These are phyloP conservation scores for Austrolebias charrua DNA, from an alignment of 2,797 vertebrate species.

Conservation along the genomic window DNA sequence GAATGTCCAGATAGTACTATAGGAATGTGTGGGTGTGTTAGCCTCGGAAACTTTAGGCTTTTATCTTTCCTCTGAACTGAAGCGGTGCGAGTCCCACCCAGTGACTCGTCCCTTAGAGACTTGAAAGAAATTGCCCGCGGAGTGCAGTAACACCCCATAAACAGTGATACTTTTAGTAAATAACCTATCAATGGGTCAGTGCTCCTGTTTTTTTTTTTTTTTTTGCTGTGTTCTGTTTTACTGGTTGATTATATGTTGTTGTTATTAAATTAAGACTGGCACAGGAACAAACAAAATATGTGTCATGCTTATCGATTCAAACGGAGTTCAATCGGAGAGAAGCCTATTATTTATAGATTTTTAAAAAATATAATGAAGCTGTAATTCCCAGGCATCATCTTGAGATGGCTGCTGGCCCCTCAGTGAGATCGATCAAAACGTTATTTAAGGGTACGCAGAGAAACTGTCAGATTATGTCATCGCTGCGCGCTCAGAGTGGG, in stretches of 20 bases:
- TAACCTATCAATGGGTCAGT: slow-evolving; percentile 16
- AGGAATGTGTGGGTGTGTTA: neutral
- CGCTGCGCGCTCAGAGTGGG: slow-evolving; percentile 11
- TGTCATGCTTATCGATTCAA: slow-evolving; percentile 41
- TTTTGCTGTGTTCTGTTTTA: slow-evolving; percentile 17
- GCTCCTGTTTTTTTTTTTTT: slow-evolving; percentile 14
- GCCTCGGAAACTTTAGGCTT: slow-evolving; percentile 30
- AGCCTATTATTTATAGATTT: slow-evolving; percentile 56
- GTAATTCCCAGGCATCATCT: slow-evolving; percentile 40
- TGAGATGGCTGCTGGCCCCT: slow-evolving; percentile 26
- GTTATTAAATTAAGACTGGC: slow-evolving; percentile 22
- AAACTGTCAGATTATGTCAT: slow-evolving; percentile 49
- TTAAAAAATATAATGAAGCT: slow-evolving; percentile 42
- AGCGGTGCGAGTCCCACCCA: slow-evolving; percentile 56
- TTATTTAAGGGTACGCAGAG: slow-evolving; percentile 33
- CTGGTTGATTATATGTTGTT: slow-evolving; percentile 18
- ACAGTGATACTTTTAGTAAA: neutral
- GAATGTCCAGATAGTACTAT: neutral
- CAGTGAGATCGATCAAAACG: slow-evolving; percentile 40
- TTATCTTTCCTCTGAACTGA: slow-evolving; percentile 60
- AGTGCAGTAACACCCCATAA: slow-evolving; percentile 7
- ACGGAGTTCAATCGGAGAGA: slow-evolving; percentile 38
- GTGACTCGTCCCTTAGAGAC: slow-evolving; percentile 32
- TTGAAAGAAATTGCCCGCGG: slow-evolving; percentile 43
- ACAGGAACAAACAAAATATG: neutral